phyloP scores from a whole-genome alignment of 1,140 invertebrate genomes.

The Psilanteris sp. region DNA sequence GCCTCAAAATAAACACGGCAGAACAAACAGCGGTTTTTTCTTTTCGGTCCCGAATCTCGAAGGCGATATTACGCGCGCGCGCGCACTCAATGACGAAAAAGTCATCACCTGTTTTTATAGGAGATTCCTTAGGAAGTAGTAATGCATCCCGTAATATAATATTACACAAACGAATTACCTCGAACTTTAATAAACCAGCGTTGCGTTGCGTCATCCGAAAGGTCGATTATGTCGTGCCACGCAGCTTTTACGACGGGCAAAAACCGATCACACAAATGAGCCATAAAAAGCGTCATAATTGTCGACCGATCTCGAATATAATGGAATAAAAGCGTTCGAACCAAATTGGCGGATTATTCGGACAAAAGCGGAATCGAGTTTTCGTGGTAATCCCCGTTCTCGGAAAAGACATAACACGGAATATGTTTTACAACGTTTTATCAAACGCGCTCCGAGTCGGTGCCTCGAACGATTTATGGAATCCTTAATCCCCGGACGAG shows the following conservation, averaged over 20 bases:
- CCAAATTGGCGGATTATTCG: slow-evolving; percentile 2
- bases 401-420: slow-evolving; percentile 34
- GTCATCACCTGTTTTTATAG: slow-evolving; percentile 27
- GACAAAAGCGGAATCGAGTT: slow-evolving; percentile 1
- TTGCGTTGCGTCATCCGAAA: too few relatives aligned
- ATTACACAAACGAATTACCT: slow-evolving; percentile 42
- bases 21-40: slow-evolving; percentile 32
- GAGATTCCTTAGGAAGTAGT: slow-evolving; percentile 32
- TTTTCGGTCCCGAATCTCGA: slow-evolving; percentile 13
- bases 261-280: too few relatives aligned
- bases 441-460: slow-evolving; percentile 13
- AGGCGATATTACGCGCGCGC: slow-evolving; percentile 24
- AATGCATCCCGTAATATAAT: slow-evolving; percentile 32
- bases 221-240: too few relatives aligned
- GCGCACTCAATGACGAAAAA: slow-evolving; percentile 29
- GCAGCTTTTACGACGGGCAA: too few relatives aligned
- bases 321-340: too few relatives aligned
- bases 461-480: slow-evolving; percentile 39
- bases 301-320: too few relatives aligned
- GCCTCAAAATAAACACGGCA: slow-evolving; percentile 27
- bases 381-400: slow-evolving; percentile 19
- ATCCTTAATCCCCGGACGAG: slow-evolving; percentile 38
- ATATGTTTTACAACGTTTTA: slow-evolving; percentile 43
- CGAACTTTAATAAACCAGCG: too few relatives aligned
- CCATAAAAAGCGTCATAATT: too few relatives aligned